Evolutionary conservation across 2,888 invertebrate genomes (phyloP).

Genomic region (Anoncus sp.): DNA sequence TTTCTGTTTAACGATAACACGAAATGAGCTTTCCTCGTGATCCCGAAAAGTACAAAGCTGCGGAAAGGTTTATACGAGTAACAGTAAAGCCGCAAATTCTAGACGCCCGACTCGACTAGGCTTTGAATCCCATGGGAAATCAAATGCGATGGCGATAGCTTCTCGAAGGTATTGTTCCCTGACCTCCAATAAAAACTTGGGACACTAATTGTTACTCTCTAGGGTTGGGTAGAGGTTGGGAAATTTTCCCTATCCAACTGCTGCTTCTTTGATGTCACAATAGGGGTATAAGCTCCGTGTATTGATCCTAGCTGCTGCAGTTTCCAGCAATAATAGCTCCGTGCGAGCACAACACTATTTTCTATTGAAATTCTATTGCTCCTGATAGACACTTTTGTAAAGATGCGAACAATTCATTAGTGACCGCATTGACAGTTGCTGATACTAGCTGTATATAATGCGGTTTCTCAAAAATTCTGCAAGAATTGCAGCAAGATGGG

Average conservation of each 20-base stretch:
- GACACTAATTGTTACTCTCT: constrained; percentile 78
- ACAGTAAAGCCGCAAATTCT: constrained; percentile 44
- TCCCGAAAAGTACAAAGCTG: constrained; percentile 50
- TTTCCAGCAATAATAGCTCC: background rate
- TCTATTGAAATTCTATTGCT: background rate
- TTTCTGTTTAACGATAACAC: constrained; percentile 61
- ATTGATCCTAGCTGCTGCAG: constrained; percentile 12
- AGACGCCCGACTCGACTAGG: constrained; percentile 67
- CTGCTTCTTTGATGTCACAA: constrained; percentile 25
- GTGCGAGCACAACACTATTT: background rate
- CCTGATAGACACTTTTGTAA: background rate
- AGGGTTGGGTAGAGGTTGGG: constrained; percentile 32
- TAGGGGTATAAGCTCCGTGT: constrained; percentile 1
- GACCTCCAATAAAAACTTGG: constrained; percentile 77
- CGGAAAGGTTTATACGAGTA: constrained; percentile 37
- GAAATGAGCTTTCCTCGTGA: constrained; percentile 59
- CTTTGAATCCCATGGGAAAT: constrained; percentile 81
- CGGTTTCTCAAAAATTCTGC: too few species aligned
- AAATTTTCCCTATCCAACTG: constrained; percentile 18
- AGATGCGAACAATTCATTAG: background rate
- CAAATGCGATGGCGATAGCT: constrained; percentile 71
- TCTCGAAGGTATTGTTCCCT: constrained; percentile 76
- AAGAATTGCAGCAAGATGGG: too few species aligned
- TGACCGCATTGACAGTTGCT: too few species aligned
- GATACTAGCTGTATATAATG: too few species aligned